Evolutionary conservation across 2,113 vertebrate species (phyloP), one percentile per base, ranked within the genome.

Genomic region (Carassius gibelio): DNA sequence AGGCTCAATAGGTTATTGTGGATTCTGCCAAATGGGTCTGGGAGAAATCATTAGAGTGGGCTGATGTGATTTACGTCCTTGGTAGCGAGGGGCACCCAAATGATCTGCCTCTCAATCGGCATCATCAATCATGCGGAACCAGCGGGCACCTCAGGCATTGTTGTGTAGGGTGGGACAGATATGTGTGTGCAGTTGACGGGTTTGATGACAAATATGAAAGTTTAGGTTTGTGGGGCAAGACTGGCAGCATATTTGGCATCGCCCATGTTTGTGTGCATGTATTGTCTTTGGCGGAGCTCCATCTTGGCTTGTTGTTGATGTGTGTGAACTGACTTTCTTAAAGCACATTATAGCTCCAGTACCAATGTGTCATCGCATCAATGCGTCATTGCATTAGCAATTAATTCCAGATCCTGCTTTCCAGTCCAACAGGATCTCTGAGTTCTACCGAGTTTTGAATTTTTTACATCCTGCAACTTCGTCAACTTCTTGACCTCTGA

Each of bases 41-140:
- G 90, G 92, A 92, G 93, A 93, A 93, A 93, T 94, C 93, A 95
- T 95, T 95, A 95, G 94, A 89, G 83, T 77, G 83, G 90, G 92
- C 92, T 94, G 93, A 93, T 94, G 93, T 95, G 94, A 95, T 95
- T 94, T 94, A 94, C 94, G 91, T 94, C 90, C 92, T 93, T 91
- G 91, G 92, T 93, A 93, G 94, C 93, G 87, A 92, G 94, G 93
- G 94, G 91, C 94, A 94, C 93, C 94, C 93, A 94, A 94, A 94
- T 95, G 93, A 95, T 95, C 92, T 94, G 93, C 93, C 91, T 94
- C 87, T 80, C 91, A 90, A 90, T 92, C 92, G 90, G 88, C 89
- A 81, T 93, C 94, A 95, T 95, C 94, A 94, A 95, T 95, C 94
- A 95, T 87, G 87, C 85, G 86, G 92, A 94, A 94, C 94, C 93